Evolutionary conservation across 2,113 vertebrate genomes (phyloP), one percentile per base, ranked within the genome.

Genomic region (Solea senegalensis): DNA sequence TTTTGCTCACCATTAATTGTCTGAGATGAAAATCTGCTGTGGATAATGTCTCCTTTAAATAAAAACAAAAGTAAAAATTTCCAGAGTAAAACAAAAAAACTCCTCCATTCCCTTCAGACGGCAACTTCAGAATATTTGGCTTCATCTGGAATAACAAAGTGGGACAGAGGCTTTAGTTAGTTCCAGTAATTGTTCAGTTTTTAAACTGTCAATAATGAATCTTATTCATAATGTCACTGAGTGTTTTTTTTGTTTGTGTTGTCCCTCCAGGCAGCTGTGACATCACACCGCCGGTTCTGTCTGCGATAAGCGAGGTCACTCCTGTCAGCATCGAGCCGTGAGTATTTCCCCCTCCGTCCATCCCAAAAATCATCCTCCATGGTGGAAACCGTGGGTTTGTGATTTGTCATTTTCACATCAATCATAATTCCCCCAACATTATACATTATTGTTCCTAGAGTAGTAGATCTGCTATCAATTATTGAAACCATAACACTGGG

Each of bases 311-410:
- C 9, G 98, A 99, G 71, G 96, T 93, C 86, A 98, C 98, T 12
- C 97, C 98, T 0, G 98, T 98, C 93, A 98, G 97, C 94, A 96
- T 98, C 15, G 98, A 99, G 83, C 98, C 98, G 98, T 99, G 93
- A 98, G 98, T 98, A 86, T 72, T 50, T 48, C 46, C 48, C 46
- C 48, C 59, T 50, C 26, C 51, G 28, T 41, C 15, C 65, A 13
- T 49, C 60, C 7, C n/a, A 5, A 68, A 57, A 43, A 21, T 21
- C 21, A 0, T 71, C 49, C 50, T 56, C 44, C 50, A 28, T 27
- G 11, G 3, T 57, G 21, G 56, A 80, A 70, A 63, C 41, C 0
- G 65, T 52, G 46, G 60, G 40, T 45, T 61, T 10, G 44, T 49
- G 40, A 21, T 21, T 21, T 70, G 55, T 48, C 43, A 40, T 64